Conservation (phyloP, 2,888 invertebrate genomes). For the Vesta saturnalis region DNA sequence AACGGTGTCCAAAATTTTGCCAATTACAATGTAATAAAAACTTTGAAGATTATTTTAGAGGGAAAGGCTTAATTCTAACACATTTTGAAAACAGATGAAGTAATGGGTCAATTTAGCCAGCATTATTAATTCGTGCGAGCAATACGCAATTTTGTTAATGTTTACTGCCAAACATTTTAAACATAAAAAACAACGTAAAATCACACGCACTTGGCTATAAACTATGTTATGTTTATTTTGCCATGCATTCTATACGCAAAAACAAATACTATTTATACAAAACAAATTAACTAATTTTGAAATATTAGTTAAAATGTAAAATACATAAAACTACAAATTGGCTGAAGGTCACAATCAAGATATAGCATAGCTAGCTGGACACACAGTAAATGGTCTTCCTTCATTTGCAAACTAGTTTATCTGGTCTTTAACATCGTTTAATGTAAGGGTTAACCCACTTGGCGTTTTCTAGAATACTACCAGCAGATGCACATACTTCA, state of each 20-base stretch:
- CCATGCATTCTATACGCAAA: conserved; percentile 10
- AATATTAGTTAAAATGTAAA: too few species aligned
- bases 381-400: background rate
- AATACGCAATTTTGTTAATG: background rate
- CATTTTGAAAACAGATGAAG: background rate
- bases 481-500: too few species aligned
- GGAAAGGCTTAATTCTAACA: too few species aligned
- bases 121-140: background rate
- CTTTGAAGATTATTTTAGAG: too few species aligned
- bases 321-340: too few species aligned
- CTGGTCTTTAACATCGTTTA: background rate
- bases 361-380: too few species aligned
- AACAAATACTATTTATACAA: background rate
- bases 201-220: conserved; percentile 15
- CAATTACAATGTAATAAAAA: too few species aligned
- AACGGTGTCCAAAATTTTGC: too few species aligned
- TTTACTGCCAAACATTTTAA: background rate
- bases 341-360: conserved; percentile 2
- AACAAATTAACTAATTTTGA: too few species aligned
- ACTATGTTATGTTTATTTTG: too few species aligned
- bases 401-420: background rate
- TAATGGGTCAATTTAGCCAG: background rate
- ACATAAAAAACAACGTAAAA: conserved; percentile 13
- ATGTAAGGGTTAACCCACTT: too few species aligned
- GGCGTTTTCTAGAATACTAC: too few species aligned